Evolutionary conservation across 2,797 vertebrate species (phyloP), one percentile per base, ranked within the genome.

Genomic region (Rhinogobio ventralis): DNA sequence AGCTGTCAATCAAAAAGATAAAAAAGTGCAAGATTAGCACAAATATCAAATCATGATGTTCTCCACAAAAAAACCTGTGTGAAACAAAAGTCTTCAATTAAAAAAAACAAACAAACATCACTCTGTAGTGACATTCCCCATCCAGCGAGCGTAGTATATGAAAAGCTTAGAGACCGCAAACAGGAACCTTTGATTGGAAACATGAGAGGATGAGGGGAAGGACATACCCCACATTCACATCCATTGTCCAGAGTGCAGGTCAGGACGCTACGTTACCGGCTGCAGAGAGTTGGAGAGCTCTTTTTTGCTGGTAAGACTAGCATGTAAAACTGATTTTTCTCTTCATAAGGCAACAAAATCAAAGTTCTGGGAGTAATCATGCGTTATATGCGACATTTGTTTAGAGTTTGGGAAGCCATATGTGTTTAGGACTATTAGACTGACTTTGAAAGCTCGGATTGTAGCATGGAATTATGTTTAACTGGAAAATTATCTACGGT

Each of bases 161-260:
- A 84, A 81, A 71, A 78, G 80, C 89, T 86, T 87, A 89, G 86
- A 93, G 91, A 91, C 94, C 94, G 82, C 93, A 93, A 93, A 46
- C 90, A 92, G 94, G 91, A 87, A 93, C 45, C 66, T 95, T 89
- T 92, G 93, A 95, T 95, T 96, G 95, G 92, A 94, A 95, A 89
- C 95, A 95, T 93, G 92, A 93, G 94, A 92, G 93, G 33, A 84
- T 25, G 42, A 62, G 62, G 76, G 69, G n/a, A 86, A 55, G 30
- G 67, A 67, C 45, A 82, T n/a, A 86, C 49, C 55, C 67, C 46
- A 66, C 72, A 45, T 57, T 28, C 79, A 77, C 45, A 79, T 55
- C 81, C 45, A 79, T 85, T 23, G 17, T 28, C 25, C 75, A 5
- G 20, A 23, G 69, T 79, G 60, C 45, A 79, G 81, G 66, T 78